Percentiles rank a stretch among this genome's conserved stretches.
These are phyloP conservation scores for Ifrita kowaldi DNA, from an alignment of 2,113 vertebrate genomes.

Conservation along the genomic window DNA sequence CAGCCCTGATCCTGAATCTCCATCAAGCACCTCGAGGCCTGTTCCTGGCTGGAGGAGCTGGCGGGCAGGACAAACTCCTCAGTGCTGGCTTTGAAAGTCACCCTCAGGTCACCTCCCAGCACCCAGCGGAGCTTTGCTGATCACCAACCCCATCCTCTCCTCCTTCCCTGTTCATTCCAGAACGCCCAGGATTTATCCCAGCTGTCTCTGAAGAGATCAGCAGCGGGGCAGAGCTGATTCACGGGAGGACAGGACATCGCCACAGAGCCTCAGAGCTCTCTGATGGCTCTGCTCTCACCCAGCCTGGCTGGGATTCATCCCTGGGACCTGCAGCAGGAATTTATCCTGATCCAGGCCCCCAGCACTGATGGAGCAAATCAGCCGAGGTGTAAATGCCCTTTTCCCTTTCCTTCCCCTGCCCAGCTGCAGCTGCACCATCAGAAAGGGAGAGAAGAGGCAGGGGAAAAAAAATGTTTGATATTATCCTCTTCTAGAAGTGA, in stretches of 20 bases:
- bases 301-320: neutral
- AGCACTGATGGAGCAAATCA: neutral
- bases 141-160: neutral
- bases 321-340: neutral
- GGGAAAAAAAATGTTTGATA: no score
- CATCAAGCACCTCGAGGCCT: neutral
- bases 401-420: neutral
- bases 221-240: constrained; percentile 1
- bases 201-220: neutral
- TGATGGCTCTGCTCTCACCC: neutral
- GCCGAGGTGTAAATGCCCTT: neutral
- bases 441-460: neutral
- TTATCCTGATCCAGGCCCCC: neutral
- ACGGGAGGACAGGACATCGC: neutral
- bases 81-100: neutral
- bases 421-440: neutral
- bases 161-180: neutral
- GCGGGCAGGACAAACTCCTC: neutral
- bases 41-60: neutral
- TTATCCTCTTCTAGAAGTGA: neutral
- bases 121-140: neutral
- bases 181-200: neutral
- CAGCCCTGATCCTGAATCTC: neutral
- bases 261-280: neutral
- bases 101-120: neutral